Evolutionary conservation across 2,113 vertebrate genomes (phyloP), one percentile per base, ranked within the genome.

Genomic region (Noturus placidus): DNA sequence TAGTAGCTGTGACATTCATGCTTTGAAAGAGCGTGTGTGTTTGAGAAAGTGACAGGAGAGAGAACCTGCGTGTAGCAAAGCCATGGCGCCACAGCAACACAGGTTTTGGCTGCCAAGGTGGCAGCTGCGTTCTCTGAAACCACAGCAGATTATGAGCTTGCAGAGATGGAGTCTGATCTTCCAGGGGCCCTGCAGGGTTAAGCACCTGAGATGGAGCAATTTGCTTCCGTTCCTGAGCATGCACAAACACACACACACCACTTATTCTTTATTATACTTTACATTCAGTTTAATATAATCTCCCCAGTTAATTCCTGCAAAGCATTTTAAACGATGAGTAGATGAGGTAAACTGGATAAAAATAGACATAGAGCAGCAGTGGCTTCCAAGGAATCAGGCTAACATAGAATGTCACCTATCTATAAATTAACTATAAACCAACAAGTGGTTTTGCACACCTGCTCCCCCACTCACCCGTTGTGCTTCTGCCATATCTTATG

Each of bases 61-160:
- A 86, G 70, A 86, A 92, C 92, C 91, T 92, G 92, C 92, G 92
- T 17, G 92, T 91, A 33, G 91, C 50, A 11, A 92, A 93, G 76
- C 92, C 92, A 52, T 92, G 91, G 5, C 92, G 91, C 92, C 92
- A 93, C 81, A 69, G 15, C 1, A 91, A 92, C 14, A 92, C 90
- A 3, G 86, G 87, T 17, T 63, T 87, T 17, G 72, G 72, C 67
- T 92, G 88, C 8, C 90, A 91, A 65, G 42, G 42, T 1, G 92
- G 91, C 65, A 92, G 89, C 89, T 93, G 91, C 3, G 88, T 91
- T 69, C 54, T 89, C 80, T 93, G 65, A 87, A 92, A 93, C 92
- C 92, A 92, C 85, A 92, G 86, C 86, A 92, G 88, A 17, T 91
- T 92, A 81, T 90, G 90, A 46, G 91, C 89, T 19, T 89, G 89